Conservation (phyloP, 2,888 invertebrate species). For the Drosophila melanosoma region DNA sequence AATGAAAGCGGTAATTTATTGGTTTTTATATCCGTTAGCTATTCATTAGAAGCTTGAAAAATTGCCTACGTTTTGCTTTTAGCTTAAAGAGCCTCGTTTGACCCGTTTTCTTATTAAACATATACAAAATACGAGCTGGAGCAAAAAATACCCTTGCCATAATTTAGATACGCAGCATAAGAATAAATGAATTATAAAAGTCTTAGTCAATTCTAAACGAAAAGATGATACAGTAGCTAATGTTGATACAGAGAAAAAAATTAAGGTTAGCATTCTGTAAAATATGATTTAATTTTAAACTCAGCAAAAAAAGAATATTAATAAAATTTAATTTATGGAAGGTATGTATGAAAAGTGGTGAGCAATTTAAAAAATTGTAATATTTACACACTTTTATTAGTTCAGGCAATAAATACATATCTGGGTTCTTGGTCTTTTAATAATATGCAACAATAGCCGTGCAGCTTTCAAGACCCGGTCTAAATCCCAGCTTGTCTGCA, state of each 20-base stretch:
- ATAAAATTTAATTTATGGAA: neutral
- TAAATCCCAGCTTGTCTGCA: constrained; percentile 38
- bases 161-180: constrained; percentile 8
- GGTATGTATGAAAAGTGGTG: neutral
- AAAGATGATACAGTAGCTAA: constrained; percentile 20
- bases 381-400: neutral
- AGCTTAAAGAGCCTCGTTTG: neutral
- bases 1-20: neutral
- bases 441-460: constrained; percentile 35
- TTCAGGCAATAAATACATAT: constrained; percentile 30
- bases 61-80: neutral
- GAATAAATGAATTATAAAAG: constrained; percentile 25
- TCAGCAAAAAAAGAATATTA: neutral
- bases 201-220: constrained; percentile 37
- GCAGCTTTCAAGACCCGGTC: constrained; percentile 36
- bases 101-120: neutral
- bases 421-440: constrained; percentile 22
- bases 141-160: neutral
- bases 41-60: neutral
- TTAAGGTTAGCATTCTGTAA: neutral
- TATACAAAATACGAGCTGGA: neutral
- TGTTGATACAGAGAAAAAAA: constrained; percentile 23
- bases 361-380: too few relatives aligned
- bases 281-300: neutral
- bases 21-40: neutral